phyloP scores from a whole-genome alignment of 2,888 invertebrate species.

The Eristalis tenax region DNA sequence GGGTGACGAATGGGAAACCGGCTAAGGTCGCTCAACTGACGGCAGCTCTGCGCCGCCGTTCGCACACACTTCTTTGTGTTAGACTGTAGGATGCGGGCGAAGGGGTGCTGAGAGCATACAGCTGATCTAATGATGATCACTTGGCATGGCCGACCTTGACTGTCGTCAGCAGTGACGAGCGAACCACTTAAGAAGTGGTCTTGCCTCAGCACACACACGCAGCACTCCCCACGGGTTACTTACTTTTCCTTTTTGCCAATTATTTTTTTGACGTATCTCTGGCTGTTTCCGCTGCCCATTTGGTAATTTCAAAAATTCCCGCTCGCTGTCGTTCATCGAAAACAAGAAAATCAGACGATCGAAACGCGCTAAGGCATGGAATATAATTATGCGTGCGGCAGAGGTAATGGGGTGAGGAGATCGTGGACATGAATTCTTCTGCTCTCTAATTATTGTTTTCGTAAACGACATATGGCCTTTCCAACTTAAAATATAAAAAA shows the following conservation, averaged over 20 bases:
- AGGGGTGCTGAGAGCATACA: neutral
- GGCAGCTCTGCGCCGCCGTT: neutral
- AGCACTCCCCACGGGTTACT: neutral
- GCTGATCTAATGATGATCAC: slow-evolving; percentile 4
- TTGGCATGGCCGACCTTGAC: neutral
- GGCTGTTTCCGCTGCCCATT: neutral
- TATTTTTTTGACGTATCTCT: neutral
- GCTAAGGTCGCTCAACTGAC: slow-evolving; percentile 49
- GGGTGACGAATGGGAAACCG: slow-evolving; percentile 20
- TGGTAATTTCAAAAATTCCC: neutral
- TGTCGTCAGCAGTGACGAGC: neutral
- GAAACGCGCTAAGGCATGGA: neutral
- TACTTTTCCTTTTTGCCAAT: neutral
- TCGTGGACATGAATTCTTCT: neutral
- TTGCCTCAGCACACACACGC: neutral
- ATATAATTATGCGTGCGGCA: slow-evolving; percentile 22
- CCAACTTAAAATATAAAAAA: neutral
- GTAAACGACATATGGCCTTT: neutral
- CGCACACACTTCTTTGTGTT: neutral
- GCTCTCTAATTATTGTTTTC: neutral
- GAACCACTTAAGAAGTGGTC: neutral
- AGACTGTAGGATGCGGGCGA: neutral
- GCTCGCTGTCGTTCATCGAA: neutral
- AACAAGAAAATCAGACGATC: neutral
- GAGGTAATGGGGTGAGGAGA: slow-evolving; percentile 27